Conservation (phyloP, 1,140 invertebrate genomes). For the Procambarus clarkii region DNA sequence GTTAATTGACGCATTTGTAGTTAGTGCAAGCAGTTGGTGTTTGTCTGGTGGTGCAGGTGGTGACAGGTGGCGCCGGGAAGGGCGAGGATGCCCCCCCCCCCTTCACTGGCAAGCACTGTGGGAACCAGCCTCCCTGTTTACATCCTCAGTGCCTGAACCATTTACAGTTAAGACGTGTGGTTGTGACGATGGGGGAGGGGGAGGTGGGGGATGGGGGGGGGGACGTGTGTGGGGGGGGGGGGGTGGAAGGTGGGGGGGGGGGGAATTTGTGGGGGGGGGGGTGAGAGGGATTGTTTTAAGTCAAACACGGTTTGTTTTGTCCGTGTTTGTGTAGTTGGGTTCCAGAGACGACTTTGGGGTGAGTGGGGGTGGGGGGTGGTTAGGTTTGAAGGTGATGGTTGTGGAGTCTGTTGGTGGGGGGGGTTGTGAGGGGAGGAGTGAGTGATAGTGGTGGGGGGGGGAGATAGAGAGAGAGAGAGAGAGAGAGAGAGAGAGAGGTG, state of each 20-base stretch:
- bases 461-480: not conserved
- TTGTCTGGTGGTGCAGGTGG: not conserved
- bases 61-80: not conserved
- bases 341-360: not conserved
- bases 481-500: not conserved
- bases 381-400: not conserved
- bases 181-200: no score
- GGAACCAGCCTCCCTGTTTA: not conserved
- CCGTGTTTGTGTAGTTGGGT: no score
- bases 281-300: not conserved
- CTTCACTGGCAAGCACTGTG: not conserved
- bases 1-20: not conserved
- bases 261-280: not conserved
- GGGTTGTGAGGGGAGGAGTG: not conserved
- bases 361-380: not conserved
- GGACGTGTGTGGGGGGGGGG: not conserved
- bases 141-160: not conserved
- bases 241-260: not conserved
- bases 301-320: no score
- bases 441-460: not conserved
- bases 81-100: no score
- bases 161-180: no score
- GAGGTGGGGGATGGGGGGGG: no score
- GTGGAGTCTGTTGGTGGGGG: not conserved
- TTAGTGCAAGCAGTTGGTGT: not conserved